Evolutionary conservation across 2,113 vertebrate genomes (phyloP).

Genomic region (Embiotoca jacksoni): DNA sequence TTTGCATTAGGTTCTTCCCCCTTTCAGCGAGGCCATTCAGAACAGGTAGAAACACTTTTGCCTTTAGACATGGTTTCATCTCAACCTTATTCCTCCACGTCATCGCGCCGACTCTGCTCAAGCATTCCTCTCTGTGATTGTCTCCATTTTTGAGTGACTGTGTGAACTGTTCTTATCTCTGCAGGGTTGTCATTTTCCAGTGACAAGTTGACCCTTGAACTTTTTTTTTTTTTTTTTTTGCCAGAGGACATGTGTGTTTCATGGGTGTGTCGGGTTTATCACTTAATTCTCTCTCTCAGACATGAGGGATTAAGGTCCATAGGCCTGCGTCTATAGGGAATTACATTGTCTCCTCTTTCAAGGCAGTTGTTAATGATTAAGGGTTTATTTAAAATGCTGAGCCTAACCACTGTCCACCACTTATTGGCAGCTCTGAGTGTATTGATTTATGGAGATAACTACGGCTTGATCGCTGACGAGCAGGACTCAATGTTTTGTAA

Average conservation of each 20-base stretch:
- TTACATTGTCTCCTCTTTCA: constrained; percentile 54
- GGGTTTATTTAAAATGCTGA: constrained; percentile 68
- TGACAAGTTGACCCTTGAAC: constrained; percentile 63
- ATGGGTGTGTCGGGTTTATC: constrained; percentile 36
- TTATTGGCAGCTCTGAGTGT: constrained; percentile 24
- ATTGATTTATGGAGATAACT: constrained; percentile 60
- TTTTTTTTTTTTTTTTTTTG: not conserved
- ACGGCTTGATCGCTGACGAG: constrained; percentile 21
- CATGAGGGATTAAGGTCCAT: constrained; percentile 60
- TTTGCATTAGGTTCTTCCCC: not conserved
- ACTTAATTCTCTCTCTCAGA: constrained; percentile 53
- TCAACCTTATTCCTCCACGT: constrained; percentile 8
- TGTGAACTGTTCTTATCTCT: constrained; percentile 5
- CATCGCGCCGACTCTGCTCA: not conserved
- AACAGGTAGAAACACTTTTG: not conserved
- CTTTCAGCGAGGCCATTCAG: not conserved
- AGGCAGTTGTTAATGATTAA: constrained; percentile 61
- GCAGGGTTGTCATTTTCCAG: constrained; percentile 48
- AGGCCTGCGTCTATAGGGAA: constrained; percentile 41
- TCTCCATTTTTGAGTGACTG: not conserved
- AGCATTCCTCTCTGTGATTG: constrained; percentile 23
- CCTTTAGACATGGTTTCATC: not conserved
- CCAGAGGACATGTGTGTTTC: constrained; percentile 50
- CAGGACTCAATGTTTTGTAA: not conserved
- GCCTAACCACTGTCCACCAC: constrained; percentile 46